Evolutionary conservation across 1,140 invertebrate species (phyloP), one percentile per base, ranked within the genome.

Genomic region (Drosophila varians): DNA sequence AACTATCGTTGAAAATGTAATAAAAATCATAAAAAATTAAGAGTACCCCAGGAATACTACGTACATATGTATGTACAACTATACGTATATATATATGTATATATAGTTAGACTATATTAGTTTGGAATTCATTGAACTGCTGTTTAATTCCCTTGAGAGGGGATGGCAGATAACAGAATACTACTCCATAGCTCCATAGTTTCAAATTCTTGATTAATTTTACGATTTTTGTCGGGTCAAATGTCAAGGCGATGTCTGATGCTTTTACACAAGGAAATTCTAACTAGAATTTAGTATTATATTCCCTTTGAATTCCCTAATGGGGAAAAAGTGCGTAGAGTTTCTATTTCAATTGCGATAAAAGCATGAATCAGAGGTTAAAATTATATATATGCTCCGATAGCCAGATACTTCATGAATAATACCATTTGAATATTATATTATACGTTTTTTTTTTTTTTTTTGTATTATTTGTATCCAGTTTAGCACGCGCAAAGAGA

Each of bases 11-110:
- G 48, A 60, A 47, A 69, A 61, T 80, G 77, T 80, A 76, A 77
- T 82, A 71, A 77, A 47, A 82, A 77, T 69, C 64, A 82, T 77
- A 82, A 77, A 79, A 78, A 79, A 68, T 75, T 79, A 60, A 52
- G 74, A 72, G 46, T 70, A 43, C 61, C 56, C 58, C 38, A 61
- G 5, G 4, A 19, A 26, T 18, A 38, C 47, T 18, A 38, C 47
- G 19, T 16, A 42, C 16, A 8, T 57, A 7, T 38, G n/a, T 40
- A 14, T 40, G 9, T 7, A 19, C 36, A n/a, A 56, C 16, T 21
- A 19, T 42, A 1, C 5, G n/a, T 38, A 16, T 38, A 6, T 57
- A 9, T 31, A 4, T 31, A 11, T 31, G 7, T 4, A n/a, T 31
- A 51, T 23, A 21, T 25, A 46, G 46, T n/a, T n/a, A n/a, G n/a